These are phyloP conservation scores for Pan paniscus DNA, from an alignment of 2,113 vertebrate species.

Conservation along the genomic window DNA sequence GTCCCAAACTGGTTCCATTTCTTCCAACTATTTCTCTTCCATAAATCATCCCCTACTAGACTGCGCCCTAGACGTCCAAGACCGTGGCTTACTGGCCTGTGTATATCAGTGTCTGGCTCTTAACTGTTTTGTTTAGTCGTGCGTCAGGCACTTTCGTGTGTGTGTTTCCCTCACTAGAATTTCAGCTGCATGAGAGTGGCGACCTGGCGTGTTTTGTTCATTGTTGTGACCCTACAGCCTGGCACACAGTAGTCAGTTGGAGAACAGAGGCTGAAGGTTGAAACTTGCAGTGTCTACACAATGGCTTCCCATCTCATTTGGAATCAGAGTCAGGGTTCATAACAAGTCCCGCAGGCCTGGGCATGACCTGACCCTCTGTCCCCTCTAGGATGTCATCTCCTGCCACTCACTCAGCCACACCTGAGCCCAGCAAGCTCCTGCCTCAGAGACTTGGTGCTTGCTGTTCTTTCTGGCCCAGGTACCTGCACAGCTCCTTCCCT, in stretches of 20 bases:
- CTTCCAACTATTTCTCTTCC: background rate
- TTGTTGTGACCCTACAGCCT: background rate
- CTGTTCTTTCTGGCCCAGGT: background rate
- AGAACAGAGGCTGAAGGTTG: background rate
- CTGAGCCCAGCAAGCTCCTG: background rate
- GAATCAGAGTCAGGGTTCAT: background rate
- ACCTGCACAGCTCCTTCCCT: background rate
- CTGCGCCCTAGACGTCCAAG: too few species aligned
- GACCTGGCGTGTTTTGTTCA: background rate
- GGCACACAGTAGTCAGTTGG: background rate
- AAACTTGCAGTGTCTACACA: background rate
- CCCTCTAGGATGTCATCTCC: too few species aligned
- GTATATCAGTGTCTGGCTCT: background rate
- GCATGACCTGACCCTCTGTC: background rate
- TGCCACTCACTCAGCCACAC: background rate
- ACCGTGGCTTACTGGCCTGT: background rate
- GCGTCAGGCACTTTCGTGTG: background rate
- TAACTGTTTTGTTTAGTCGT: background rate
- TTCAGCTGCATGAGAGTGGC: background rate
- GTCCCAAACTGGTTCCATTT: background rate
- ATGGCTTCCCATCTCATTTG: background rate
- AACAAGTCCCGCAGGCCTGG: background rate
- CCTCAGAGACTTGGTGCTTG: background rate
- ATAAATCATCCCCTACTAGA: too few species aligned
- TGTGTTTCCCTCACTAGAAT: background rate